phyloP scores from a whole-genome alignment of 2,888 invertebrate species.

The Xestia c-nigrum region DNA sequence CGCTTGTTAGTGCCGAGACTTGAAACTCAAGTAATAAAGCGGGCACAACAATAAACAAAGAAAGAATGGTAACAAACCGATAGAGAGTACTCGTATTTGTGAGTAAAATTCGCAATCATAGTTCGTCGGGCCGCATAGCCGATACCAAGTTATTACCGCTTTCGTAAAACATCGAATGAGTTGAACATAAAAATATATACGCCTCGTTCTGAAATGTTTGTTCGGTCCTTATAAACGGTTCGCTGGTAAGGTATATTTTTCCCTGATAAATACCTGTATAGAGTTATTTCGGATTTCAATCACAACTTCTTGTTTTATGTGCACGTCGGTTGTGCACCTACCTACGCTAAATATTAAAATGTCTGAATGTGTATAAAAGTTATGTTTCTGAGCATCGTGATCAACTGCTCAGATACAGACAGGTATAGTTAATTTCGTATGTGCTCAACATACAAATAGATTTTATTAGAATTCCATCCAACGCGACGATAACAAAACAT shows the following conservation, averaged over 20 bases:
- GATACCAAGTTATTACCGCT: conserved; percentile 79
- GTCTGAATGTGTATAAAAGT: neutral
- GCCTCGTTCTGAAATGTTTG: conserved; percentile 39
- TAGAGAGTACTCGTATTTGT: conserved; percentile 80
- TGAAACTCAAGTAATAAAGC: conserved; percentile 76
- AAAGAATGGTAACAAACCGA: conserved; percentile 78
- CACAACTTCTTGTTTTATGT: conserved; percentile 2
- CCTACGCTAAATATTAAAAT: neutral
- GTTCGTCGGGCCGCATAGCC: conserved; percentile 72
- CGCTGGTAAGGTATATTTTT: conserved; percentile 16
- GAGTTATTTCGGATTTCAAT: conserved; percentile 23
- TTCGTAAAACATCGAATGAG: conserved; percentile 70
- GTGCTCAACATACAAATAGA: conserved; percentile 16
- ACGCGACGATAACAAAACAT: conserved; percentile 34
- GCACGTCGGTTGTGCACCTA: neutral
- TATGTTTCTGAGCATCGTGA: neutral
- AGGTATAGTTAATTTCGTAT: neutral
- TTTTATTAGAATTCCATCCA: conserved; percentile 43
- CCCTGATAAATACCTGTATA: conserved; percentile 8
- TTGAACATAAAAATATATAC: conserved; percentile 61
- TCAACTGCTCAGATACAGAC: neutral
- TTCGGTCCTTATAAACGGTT: conserved; percentile 23
- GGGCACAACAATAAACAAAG: conserved; percentile 79
- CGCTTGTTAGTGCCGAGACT: conserved; percentile 79
- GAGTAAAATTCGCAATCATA: conserved; percentile 84